Base-by-base conservation (phyloP, 1,140 invertebrate species). In the Drosophila orosa region DNA sequence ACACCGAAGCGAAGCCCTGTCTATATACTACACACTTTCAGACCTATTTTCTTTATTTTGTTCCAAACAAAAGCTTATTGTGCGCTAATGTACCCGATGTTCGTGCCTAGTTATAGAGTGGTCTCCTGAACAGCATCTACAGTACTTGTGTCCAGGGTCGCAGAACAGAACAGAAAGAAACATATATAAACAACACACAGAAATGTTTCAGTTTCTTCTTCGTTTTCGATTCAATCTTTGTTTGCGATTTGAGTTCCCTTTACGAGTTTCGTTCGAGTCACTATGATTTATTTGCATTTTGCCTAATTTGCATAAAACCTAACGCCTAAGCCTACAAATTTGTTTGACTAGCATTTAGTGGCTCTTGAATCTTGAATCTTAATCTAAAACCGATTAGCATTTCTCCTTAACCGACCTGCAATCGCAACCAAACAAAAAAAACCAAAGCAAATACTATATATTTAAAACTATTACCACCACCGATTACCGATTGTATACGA, bases 281-380 rank as follows among this genome's bases (percentile, higher is more conserved):
- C 56, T 55, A 62, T 50, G 66, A 66, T 56, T 83, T 83, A 39
- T 72, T 84, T 85, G 80, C 80, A 84, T 85, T 84, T 85, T 80
- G 81, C 73, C 50, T 84, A 62, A 80, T 84, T 84, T 84, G 81
- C 81, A 84, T 83, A 82, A 66, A 56, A 45, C 65, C 61, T 82
- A 52, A 82, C 54, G 71, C 69, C 83, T 87, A 86, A 86, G 83
- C 71, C 80, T 80, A 80, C 77, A 52, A 74, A 82, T 82, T 82
- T 83, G 74, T 86, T 76, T 86, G 82, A 78, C 60, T 86, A 86
- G 82, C 79, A 87, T 79, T 87, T 87, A 86, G 84, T 86, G 83
- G 83, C 71, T 89, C 84, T 79, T 86, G 63, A 62, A 74, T 65
- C 73, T 69, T 61, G 40, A 62, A 63, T 67, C 65, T 47, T 81